phyloP scores from a whole-genome alignment of 2,113 vertebrate species.

The Rhinoptilus africanus region DNA sequence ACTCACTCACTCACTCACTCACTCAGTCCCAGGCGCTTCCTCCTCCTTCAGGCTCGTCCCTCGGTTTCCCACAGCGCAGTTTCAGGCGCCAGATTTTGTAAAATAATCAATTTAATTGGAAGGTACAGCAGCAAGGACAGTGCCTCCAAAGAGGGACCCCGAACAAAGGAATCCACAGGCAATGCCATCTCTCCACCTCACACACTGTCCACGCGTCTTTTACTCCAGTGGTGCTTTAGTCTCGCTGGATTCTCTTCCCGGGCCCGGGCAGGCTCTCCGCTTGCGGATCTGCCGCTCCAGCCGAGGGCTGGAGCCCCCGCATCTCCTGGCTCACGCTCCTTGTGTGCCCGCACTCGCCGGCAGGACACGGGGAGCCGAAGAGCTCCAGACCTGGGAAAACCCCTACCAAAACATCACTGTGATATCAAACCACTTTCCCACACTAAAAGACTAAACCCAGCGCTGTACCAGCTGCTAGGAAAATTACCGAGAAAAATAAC shows the following conservation, averaged over 20 bases:
- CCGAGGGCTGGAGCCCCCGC: not conserved
- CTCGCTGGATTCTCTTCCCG: not conserved
- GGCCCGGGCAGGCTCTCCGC: not conserved
- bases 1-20: too few relatives aligned
- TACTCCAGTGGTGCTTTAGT: too few relatives aligned
- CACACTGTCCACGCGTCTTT: too few relatives aligned
- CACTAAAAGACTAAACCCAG: not conserved
- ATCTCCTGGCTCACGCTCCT: not conserved
- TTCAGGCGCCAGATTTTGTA: not conserved
- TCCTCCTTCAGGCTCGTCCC: not conserved
- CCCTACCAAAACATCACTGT: not conserved
- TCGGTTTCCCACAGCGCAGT: not conserved
- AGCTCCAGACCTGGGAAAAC: not conserved
- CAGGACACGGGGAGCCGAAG: not conserved
- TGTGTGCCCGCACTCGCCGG: not conserved
- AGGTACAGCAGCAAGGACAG: not conserved
- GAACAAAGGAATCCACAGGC: not conserved
- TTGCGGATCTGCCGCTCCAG: not conserved
- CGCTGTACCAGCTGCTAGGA: too few relatives aligned
- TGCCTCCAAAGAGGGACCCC: not conserved
- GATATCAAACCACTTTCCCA: not conserved
- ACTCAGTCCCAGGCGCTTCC: not conserved
- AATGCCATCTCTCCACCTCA: too few relatives aligned
- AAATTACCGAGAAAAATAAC: not conserved
- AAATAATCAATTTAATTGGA: not conserved